phyloP scores from a whole-genome alignment of 2,113 vertebrate species.

The Phyllostomus discolor region DNA sequence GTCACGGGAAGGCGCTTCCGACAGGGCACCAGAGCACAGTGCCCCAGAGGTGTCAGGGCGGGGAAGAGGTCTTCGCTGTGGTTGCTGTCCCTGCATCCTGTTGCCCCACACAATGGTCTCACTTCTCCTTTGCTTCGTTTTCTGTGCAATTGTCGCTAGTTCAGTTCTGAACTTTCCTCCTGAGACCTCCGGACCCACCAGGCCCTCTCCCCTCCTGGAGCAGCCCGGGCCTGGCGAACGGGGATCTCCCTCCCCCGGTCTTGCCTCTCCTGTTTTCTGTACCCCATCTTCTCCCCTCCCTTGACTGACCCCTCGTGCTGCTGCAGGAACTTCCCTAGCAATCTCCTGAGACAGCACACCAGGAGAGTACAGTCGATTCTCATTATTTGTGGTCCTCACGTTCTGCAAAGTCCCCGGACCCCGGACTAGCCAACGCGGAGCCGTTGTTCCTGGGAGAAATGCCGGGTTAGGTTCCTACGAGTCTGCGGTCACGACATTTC shows the following conservation, averaged over 20 bases:
- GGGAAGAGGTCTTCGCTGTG: not conserved
- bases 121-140: not conserved
- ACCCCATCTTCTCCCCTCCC: not conserved
- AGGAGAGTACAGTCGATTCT: not conserved
- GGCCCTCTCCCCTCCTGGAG: not conserved
- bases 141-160: accelerated
- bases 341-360: not conserved
- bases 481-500: accelerated
- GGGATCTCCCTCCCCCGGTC: not conserved
- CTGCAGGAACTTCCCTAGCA: not conserved
- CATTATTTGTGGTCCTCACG: accelerated
- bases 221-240: too few relatives aligned
- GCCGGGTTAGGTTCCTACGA: accelerated
- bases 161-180: not conserved
- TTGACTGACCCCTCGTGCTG: not conserved
- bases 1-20: accelerated
- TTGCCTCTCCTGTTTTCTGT: not conserved
- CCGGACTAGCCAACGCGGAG: accelerated
- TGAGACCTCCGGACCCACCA: accelerated
- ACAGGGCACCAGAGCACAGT: too few relatives aligned
- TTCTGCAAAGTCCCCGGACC: accelerated
- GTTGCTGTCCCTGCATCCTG: accelerated
- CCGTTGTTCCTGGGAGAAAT: accelerated
- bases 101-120: accelerated
- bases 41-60: not conserved